phyloP scores from a whole-genome alignment of 1,140 invertebrate species.

The Homalodisca vitripennis region DNA sequence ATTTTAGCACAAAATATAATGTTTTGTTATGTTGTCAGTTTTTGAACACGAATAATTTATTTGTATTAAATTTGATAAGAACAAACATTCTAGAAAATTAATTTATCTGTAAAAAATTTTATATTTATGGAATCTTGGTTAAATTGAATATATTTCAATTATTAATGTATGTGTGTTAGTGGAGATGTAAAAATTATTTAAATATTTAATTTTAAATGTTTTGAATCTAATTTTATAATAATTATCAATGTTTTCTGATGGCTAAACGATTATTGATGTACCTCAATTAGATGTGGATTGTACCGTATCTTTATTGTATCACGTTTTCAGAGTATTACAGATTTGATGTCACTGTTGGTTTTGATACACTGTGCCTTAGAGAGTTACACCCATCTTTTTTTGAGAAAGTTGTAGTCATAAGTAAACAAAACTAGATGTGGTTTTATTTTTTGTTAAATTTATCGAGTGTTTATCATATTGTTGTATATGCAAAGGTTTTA shows the following conservation, averaged over 20 bases:
- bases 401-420: neutral
- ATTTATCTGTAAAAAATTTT: too few relatives aligned
- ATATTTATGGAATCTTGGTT: too few relatives aligned
- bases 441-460: slow-evolving; percentile 25
- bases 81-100: too few relatives aligned
- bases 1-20: too few relatives aligned
- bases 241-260: neutral
- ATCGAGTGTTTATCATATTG: slow-evolving; percentile 11
- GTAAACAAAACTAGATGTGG: slow-evolving; percentile 10
- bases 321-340: slow-evolving; percentile 11
- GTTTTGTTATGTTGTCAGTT: too few relatives aligned
- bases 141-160: too few relatives aligned
- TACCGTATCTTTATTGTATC: neutral
- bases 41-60: too few relatives aligned
- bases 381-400: neutral
- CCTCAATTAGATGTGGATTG: neutral
- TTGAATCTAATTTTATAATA: too few relatives aligned
- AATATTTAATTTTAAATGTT: too few relatives aligned
- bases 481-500: neutral
- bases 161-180: too few relatives aligned
- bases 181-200: too few relatives aligned
- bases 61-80: too few relatives aligned
- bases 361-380: slow-evolving; percentile 19
- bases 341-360: neutral
- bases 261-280: neutral